phyloP scores from a whole-genome alignment of 2,113 vertebrate genomes.

The Azemiops feae region DNA sequence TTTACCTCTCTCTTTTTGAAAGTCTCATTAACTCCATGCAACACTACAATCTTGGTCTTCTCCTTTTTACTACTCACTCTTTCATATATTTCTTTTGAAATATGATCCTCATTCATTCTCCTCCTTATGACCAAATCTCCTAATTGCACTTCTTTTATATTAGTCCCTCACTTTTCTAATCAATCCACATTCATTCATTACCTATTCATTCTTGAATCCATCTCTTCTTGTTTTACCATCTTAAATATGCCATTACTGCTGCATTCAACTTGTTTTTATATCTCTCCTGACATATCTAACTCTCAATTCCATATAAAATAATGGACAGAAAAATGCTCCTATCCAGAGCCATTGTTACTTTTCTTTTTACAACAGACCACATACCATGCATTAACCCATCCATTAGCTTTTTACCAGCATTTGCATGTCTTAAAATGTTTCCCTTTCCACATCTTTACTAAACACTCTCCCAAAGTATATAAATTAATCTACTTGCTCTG shows the following conservation, averaged over 20 bases:
- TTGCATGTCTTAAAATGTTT: not conserved
- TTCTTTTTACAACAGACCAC: not conserved
- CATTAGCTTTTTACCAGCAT: not conserved
- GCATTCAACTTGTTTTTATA: not conserved
- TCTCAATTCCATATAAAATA: not conserved
- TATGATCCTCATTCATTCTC: not conserved
- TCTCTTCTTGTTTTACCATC: not conserved
- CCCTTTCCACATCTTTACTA: not conserved
- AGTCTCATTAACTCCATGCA: not conserved
- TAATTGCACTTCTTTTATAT: not conserved
- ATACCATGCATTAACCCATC: not conserved
- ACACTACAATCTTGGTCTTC: not conserved
- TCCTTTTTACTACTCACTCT: not conserved
- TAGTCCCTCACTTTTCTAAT: not conserved
- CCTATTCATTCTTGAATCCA: not conserved
- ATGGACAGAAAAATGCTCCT: not conserved
- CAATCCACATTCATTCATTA: not conserved
- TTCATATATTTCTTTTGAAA: not conserved
- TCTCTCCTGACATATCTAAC: not conserved
- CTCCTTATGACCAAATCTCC: not conserved
- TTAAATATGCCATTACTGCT: not conserved
- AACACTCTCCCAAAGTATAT: not conserved
- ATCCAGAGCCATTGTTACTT: too few species aligned
- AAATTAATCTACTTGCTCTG: not conserved
- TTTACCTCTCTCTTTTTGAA: not conserved